Evolutionary conservation across 2,888 invertebrate genomes (phyloP).

Genomic region (Mythimna lalbum): DNA sequence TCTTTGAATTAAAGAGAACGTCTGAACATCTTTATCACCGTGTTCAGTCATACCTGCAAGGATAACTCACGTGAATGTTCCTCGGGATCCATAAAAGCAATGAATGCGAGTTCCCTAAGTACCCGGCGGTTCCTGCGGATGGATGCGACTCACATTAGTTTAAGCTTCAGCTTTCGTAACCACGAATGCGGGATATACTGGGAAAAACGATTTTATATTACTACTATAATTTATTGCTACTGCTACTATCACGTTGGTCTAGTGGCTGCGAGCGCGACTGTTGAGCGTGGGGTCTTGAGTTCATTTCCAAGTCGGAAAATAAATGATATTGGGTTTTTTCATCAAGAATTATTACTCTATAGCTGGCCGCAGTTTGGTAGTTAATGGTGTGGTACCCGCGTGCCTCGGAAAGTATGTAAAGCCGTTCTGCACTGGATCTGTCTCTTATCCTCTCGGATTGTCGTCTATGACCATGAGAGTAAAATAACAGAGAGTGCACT

Average conservation of each 20-base stretch:
- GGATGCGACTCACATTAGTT: constrained; percentile 23
- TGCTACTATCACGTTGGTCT: neutral
- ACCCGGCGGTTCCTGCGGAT: constrained; percentile 14
- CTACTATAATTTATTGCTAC: neutral
- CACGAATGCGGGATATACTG: neutral
- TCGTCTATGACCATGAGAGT: too few relatives aligned
- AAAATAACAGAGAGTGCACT: too few relatives aligned
- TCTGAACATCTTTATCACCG: neutral
- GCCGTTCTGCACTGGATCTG: too few relatives aligned
- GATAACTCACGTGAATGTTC: constrained; percentile 27
- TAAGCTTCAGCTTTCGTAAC: constrained; percentile 7
- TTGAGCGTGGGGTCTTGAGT: too few relatives aligned
- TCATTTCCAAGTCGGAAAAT: too few relatives aligned
- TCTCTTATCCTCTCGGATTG: too few relatives aligned
- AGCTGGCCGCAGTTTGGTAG: too few relatives aligned
- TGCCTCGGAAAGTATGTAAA: too few relatives aligned
- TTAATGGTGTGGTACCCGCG: too few relatives aligned
- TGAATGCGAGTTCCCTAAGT: constrained; percentile 40
- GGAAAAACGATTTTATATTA: too few relatives aligned
- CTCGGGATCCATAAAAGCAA: constrained; percentile 38
- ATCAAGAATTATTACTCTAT: too few relatives aligned
- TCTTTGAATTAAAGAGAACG: neutral
- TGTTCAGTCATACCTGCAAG: constrained; percentile 11
- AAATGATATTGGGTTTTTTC: too few relatives aligned
- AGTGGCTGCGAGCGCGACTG: neutral